Conservation (phyloP, 2,888 invertebrate genomes). For the Petrolisthes manimaculis region DNA sequence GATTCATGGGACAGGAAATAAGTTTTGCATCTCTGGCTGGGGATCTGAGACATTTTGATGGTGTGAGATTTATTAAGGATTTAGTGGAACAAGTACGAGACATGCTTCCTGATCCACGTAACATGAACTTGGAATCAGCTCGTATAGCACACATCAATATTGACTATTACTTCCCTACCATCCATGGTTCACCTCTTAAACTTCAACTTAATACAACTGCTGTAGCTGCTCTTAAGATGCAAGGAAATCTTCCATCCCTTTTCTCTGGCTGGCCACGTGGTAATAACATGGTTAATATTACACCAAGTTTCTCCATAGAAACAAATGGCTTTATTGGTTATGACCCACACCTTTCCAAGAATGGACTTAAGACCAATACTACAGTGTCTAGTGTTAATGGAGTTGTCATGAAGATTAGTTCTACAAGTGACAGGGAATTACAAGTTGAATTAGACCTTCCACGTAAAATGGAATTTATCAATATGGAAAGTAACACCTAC, state of each 20-base stretch:
- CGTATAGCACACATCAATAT: constrained; percentile 28
- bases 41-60: constrained; percentile 15
- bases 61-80: background rate
- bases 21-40: constrained; percentile 33
- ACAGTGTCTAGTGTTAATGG: constrained; percentile 22
- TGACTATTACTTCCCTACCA: constrained; percentile 48
- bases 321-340: constrained; percentile 36
- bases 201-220: constrained; percentile 31
- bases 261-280: constrained; percentile 1
- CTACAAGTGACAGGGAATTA: background rate
- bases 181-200: constrained; percentile 56
- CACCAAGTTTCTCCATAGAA: constrained; percentile 37
- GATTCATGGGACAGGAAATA: constrained; percentile 58
- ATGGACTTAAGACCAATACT: constrained; percentile 32
- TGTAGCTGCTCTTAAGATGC: constrained; percentile 33
- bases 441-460: constrained; percentile 33
- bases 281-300: background rate
- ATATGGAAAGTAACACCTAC: constrained; percentile 31
- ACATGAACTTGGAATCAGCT: constrained; percentile 21
- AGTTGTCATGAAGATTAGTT: constrained; percentile 4
- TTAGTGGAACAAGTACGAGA: background rate
- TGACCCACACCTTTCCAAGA: background rate
- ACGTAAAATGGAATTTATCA: constrained; percentile 41
- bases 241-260: constrained; percentile 15
- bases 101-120: constrained; percentile 1